Base-by-base conservation (phyloP, 92 coral and sea anemone genomes). In the Umimayanthus chanpuru region DNA sequence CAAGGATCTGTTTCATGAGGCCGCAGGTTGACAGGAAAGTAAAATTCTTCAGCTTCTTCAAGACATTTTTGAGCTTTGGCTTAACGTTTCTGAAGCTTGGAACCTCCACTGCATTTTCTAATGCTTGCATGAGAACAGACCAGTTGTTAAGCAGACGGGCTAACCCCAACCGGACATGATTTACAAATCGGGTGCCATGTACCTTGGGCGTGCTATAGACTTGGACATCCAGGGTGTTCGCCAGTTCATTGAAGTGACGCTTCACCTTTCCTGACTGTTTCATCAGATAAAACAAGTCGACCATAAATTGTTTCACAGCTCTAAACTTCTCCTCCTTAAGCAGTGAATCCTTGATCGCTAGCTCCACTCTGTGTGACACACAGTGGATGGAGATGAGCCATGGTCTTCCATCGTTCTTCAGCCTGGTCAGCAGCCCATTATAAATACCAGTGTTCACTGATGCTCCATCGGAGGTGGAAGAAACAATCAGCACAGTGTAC, bases 371-470 rank as follows among this genome's bases (percentile, higher is more conserved):
- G 70, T 89, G 91, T 61, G 73, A 83, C 23, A 76, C 81, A 32
- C 91, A 76, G 66, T 89, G 88, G 82, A 89, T 81, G 29, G 91
- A 67, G 78, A 89, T 55, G 44, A 89, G 80, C 91, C 91, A 89
- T 74, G 82, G 88, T n/a, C 91, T 85, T 6, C 84, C 71, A 58
- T 89, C 70, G 25, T 67, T 44, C 87, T 83, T 89, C 43, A 89
- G 29, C 74, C 85, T 85, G 15, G 91, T 89, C 53, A 89, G 87
- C 21, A 82, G 82, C 15, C 91, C 77, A 82, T 75, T 82, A 64
- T 89, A 43, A 89, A 75, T 89, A 20, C 91, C 88, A 66, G 91
- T 89, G 85, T 89, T 89, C 28, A 89, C 84, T 38, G 84, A 82
- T 12, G 91, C 88, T 32, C 91, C 91, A 77, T 89, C 91, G 11